Evolutionary conservation across 2,888 invertebrate genomes (phyloP).

Genomic region (Temnothorax unifasciatus): DNA sequence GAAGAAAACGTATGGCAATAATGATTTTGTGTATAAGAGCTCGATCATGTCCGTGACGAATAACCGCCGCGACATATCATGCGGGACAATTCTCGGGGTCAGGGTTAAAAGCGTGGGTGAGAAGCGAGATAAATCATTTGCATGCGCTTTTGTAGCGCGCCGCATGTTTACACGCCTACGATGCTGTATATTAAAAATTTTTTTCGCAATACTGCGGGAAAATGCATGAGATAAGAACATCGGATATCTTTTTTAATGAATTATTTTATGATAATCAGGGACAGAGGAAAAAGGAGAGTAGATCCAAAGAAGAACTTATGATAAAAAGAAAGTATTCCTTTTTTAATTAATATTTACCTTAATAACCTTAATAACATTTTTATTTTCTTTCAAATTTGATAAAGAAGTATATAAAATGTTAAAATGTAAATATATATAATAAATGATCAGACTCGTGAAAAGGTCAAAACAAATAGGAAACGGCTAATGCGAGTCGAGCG

Average conservation of each 20-base stretch:
- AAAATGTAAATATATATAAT: neutral
- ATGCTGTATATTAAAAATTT: slow-evolving; percentile 59
- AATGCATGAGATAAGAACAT: slow-evolving; percentile 53
- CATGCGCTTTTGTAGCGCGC: slow-evolving; percentile 69
- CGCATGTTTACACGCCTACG: slow-evolving; percentile 75
- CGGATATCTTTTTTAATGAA: neutral
- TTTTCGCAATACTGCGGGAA: slow-evolving; percentile 57
- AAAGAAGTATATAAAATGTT: neutral
- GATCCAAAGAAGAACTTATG: neutral
- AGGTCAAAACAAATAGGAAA: too few relatives aligned
- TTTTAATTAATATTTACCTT: neutral
- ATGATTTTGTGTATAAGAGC: slow-evolving; percentile 44
- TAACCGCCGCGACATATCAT: slow-evolving; percentile 18
- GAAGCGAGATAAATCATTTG: slow-evolving; percentile 76
- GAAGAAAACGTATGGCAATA: slow-evolving; percentile 4
- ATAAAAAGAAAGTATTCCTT: neutral
- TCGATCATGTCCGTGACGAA: slow-evolving; percentile 37
- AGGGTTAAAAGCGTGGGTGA: slow-evolving; percentile 73
- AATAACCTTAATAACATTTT: neutral
- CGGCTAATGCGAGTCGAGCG: too few relatives aligned
- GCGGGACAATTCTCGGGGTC: slow-evolving; percentile 71
- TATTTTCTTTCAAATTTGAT: neutral
- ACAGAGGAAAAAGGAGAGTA: neutral
- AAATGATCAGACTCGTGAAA: too few relatives aligned
- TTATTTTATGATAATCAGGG: slow-evolving; percentile 2